Percentiles rank a stretch among this genome's conserved stretches.
These are phyloP conservation scores for Bergia puertoricense DNA, from an alignment of 92 coral and sea anemone species.

Conservation along the genomic window DNA sequence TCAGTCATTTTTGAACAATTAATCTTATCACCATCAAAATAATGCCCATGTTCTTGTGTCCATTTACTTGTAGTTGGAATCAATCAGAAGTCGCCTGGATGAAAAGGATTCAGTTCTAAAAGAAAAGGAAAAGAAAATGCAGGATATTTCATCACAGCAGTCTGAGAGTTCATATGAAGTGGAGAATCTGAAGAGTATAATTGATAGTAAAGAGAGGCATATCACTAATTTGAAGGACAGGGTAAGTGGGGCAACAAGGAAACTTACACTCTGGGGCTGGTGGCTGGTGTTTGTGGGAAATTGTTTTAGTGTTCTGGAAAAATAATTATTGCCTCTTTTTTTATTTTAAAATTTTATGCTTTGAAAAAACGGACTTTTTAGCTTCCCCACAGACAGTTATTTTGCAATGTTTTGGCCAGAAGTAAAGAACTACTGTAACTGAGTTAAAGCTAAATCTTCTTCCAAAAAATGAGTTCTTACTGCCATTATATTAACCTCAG, in stretches of 20 bases:
- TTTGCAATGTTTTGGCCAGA: too few relatives aligned
- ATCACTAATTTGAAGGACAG: constrained; percentile 73
- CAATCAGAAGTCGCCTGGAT: constrained; percentile 80
- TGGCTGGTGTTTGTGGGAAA: too few relatives aligned
- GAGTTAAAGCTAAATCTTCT: too few relatives aligned
- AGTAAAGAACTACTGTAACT: too few relatives aligned
- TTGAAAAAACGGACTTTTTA: too few relatives aligned
- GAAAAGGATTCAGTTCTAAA: constrained; percentile 78
- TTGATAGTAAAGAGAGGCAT: constrained; percentile 91
- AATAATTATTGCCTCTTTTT: too few relatives aligned
- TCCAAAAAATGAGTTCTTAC: too few relatives aligned
- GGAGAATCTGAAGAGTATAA: constrained; percentile 85
- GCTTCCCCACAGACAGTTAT: too few relatives aligned
- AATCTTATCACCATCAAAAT: not conserved
- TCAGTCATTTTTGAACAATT: not conserved
- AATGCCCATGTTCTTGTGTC: not conserved
- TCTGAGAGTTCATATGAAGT: constrained; percentile 87
- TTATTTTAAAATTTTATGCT: too few relatives aligned
- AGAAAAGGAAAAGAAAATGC: constrained; percentile 79
- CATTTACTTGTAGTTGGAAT: constrained; percentile 65
- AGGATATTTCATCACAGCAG: constrained; percentile 84
- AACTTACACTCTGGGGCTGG: too few relatives aligned
- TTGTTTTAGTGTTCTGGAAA: too few relatives aligned
- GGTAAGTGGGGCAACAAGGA: constrained; percentile 43
- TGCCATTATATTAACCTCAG: too few relatives aligned